Base-by-base conservation (phyloP, 1,140 invertebrate genomes). In the Scaptomyza graminum region DNA sequence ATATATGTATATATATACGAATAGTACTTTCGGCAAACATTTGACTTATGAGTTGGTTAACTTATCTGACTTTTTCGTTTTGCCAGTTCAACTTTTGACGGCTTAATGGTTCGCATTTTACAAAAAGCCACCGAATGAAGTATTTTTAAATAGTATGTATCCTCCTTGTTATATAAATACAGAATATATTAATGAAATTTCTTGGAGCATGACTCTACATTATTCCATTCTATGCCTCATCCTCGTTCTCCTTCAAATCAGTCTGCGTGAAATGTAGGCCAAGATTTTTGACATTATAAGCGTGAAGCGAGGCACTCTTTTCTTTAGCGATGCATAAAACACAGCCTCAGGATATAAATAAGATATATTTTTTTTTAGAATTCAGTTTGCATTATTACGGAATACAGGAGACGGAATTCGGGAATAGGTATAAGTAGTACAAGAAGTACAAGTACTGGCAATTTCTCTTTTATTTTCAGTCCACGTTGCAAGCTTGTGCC, bases 311-410 rank as follows among this genome's bases (percentile, higher is more conserved):
- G 34, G 18, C 37, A 39, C 37, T 39, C 3, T 4, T 52, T 55
- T 74, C 67, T 56, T 52, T 51, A 63, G 49, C 61, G 31, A 57
- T 68, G 74, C 69, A 70, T 81, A 74, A 82, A 78, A 71, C 79
- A 82, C 72, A 82, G 82, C 82, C 79, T 74, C 82, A 87, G 82
- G 82, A 79, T 83, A 87, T 88, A 87, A 87, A 87, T 87, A 87
- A 87, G 83, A 82, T 82, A 88, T 78, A 82, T 34, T 73, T 87
- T 78, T 87, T 73, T 74, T 69, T 79, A 84, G 76, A 79, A 84
- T 79, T 79, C 74, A 44, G 59, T 57, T 72, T 65, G 66, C 76
- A 79, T 74, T 69, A 34, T 31, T 44, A 12, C 41, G 55, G 22
- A 18, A 34, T 9, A 34, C 12, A 8, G 22, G 18, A 22, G 18